Percentiles rank a stretch among this genome's conserved stretches.
These are phyloP conservation scores for Flexamia atlantica DNA, from an alignment of 2,888 invertebrate genomes.

Conservation along the genomic window DNA sequence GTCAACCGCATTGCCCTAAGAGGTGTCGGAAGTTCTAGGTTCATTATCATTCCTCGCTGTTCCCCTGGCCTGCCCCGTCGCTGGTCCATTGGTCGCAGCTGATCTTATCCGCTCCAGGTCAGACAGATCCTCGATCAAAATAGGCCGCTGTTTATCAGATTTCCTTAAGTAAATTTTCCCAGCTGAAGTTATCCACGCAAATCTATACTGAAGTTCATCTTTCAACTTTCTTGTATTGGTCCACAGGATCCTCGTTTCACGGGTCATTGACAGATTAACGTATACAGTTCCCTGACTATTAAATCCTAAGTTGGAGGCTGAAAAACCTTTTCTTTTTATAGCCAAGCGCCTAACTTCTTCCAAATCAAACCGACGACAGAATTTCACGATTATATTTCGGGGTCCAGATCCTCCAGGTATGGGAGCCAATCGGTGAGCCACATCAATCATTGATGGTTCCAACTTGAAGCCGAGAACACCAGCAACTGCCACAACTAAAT, in stretches of 20 bases:
- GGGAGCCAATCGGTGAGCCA: not conserved
- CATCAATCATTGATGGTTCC: not conserved
- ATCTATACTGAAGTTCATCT: not conserved
- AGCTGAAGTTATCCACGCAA: not conserved
- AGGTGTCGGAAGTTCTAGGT: too few relatives aligned
- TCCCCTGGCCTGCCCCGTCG: too few relatives aligned
- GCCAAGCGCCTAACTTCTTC: not conserved
- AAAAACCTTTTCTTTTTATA: not conserved
- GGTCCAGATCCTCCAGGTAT: not conserved
- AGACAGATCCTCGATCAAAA: not conserved
- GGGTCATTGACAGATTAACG: not conserved
- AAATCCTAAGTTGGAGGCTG: not conserved
- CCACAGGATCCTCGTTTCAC: not conserved
- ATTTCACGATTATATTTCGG: not conserved
- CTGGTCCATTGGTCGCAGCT: too few relatives aligned
- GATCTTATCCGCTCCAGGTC: not conserved
- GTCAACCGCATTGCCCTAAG: too few relatives aligned
- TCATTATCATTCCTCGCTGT: too few relatives aligned
- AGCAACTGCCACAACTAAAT: not conserved
- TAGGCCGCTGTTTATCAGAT: not conserved
- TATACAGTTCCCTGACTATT: not conserved
- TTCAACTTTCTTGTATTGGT: not conserved
- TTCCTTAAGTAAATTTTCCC: slow-evolving; percentile 5
- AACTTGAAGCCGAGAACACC: not conserved
- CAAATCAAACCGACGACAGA: slow-evolving; percentile 12